Evolutionary conservation across 2,888 invertebrate genomes (phyloP).

Genomic region (Drosophila nr. perissopoda): DNA sequence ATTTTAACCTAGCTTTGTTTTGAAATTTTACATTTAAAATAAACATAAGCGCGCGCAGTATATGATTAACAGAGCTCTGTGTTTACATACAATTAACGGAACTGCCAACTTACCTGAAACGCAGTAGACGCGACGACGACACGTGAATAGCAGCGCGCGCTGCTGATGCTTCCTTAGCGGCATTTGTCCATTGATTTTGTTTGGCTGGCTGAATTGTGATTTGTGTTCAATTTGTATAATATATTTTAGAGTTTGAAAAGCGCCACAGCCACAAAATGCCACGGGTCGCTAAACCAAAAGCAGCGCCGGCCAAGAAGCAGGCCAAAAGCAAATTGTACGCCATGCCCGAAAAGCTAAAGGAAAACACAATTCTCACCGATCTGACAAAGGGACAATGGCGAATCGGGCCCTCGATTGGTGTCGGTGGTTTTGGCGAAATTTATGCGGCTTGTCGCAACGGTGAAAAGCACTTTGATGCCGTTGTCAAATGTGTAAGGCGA

Average conservation of each 20-base stretch:
- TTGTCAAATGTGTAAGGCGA: constrained; percentile 92
- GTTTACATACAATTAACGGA: background rate
- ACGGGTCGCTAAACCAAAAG: constrained; percentile 67
- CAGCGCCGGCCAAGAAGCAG: constrained; percentile 61
- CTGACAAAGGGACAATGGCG: constrained; percentile 92
- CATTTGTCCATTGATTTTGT: constrained; percentile 16
- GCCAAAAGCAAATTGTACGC: constrained; percentile 80
- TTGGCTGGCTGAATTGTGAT: background rate
- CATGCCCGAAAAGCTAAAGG: constrained; percentile 82
- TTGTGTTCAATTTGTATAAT: background rate
- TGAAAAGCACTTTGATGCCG: constrained; percentile 88
- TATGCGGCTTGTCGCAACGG: constrained; percentile 91
- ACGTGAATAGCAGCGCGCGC: constrained; percentile 40
- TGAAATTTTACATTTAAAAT: constrained; percentile 9
- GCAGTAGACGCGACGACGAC: constrained; percentile 3
- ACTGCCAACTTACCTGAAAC: constrained; percentile 21
- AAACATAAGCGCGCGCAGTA: background rate
- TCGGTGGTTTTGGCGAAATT: constrained; percentile 97
- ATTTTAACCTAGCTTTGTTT: background rate
- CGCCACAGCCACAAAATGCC: constrained; percentile 63
- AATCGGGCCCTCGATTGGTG: constrained; percentile 94
- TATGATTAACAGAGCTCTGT: constrained; percentile 14
- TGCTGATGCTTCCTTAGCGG: constrained; percentile 6
- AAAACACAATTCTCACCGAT: constrained; percentile 92
- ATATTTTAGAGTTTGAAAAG: background rate